phyloP scores from a whole-genome alignment of 2,797 vertebrate genomes.

The Mus caroli region DNA sequence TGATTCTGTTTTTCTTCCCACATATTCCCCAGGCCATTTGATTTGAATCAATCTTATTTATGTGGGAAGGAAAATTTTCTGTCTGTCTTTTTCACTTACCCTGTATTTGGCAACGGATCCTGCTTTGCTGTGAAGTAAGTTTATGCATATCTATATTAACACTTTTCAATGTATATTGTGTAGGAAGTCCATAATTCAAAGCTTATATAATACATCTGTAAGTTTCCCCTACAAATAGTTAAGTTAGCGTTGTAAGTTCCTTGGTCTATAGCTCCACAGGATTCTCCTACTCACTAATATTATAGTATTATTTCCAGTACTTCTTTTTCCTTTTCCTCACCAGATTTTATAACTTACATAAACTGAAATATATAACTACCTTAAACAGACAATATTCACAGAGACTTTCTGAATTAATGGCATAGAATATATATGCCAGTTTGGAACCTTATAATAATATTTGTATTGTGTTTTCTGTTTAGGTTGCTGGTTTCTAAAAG shows the following conservation, averaged over 20 bases:
- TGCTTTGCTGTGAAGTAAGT: slow-evolving; percentile 62
- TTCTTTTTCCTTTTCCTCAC: not conserved
- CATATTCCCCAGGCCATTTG: slow-evolving; percentile 62
- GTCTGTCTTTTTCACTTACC: slow-evolving; percentile 64
- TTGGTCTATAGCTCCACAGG: not conserved
- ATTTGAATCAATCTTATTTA: slow-evolving; percentile 80
- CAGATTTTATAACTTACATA: slow-evolving; percentile 14
- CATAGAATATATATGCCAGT: not conserved
- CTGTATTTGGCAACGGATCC: slow-evolving; percentile 62
- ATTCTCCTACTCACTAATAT: not conserved
- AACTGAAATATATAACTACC: not conserved
- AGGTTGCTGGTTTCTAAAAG: slow-evolving; percentile 48
- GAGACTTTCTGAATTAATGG: slow-evolving; percentile 47
- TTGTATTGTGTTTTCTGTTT: slow-evolving; percentile 23
- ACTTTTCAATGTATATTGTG: slow-evolving; percentile 62
- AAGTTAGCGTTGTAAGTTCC: slow-evolving; percentile 4
- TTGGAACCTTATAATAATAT: not conserved
- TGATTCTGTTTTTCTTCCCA: slow-evolving; percentile 68
- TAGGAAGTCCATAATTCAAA: slow-evolving; percentile 48
- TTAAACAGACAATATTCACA: not conserved
- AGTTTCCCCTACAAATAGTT: not conserved
- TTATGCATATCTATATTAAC: slow-evolving; percentile 64
- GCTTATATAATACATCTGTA: slow-evolving; percentile 40
- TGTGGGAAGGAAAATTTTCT: slow-evolving; percentile 69
- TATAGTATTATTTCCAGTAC: not conserved